A percentile compares a stretch with the other conserved stretches of the same genome.
These are phyloP conservation scores for Gymnodraco acuticeps DNA, from an alignment of 2,797 vertebrate genomes.

Conservation along the genomic window DNA sequence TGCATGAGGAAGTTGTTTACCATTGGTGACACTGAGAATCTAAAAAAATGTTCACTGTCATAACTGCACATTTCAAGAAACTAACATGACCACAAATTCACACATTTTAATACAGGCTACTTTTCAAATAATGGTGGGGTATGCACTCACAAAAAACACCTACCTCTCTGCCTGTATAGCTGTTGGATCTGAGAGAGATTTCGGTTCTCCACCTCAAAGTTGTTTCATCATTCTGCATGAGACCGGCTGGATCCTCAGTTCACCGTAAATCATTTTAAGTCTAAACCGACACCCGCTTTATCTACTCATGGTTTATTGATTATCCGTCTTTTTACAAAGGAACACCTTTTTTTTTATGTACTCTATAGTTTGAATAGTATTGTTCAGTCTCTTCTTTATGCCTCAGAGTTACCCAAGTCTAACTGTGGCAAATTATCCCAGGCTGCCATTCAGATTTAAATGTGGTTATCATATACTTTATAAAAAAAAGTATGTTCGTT, in stretches of 20 bases:
- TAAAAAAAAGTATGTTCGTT: no score
- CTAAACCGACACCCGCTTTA: neutral
- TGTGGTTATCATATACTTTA: no score
- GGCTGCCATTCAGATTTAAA: no score
- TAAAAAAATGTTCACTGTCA: neutral
- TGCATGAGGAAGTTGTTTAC: constrained; percentile 10
- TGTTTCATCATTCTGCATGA: constrained; percentile 31
- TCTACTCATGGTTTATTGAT: constrained; percentile 12
- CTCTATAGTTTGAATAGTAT: no score
- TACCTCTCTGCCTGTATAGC: neutral
- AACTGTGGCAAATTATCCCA: no score
- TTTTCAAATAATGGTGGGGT: neutral
- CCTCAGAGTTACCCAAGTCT: no score
- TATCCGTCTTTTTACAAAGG: no score
- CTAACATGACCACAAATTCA: neutral
- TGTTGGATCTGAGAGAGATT: constrained; percentile 13
- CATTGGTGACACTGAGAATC: constrained; percentile 2
- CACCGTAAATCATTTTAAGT: neutral
- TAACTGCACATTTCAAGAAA: neutral
- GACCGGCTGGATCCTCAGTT: constrained; percentile 21
- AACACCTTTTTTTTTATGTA: no score
- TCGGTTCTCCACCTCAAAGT: constrained; percentile 15
- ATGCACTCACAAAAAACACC: constrained; percentile 8
- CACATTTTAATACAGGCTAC: neutral
- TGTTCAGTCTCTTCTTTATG: no score